Evolutionary conservation across 2,113 vertebrate species (phyloP).

Genomic region (Atlantisia rogersi): DNA sequence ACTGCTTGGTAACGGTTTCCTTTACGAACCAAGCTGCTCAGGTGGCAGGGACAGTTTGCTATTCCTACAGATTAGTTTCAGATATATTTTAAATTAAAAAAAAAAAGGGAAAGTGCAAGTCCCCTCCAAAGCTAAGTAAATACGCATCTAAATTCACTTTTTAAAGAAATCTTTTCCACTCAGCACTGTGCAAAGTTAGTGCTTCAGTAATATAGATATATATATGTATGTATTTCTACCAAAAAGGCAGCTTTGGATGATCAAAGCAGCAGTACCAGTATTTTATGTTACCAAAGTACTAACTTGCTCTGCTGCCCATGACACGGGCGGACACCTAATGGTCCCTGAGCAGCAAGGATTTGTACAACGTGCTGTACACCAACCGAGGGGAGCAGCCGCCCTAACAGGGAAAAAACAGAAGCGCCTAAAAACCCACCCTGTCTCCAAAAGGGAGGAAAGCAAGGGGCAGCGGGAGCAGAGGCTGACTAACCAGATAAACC

Average conservation of each 20-base stretch:
- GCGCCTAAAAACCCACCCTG: too few relatives aligned
- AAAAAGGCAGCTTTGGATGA: neutral
- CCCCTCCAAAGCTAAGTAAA: neutral
- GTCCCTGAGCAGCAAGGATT: neutral
- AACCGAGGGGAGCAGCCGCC: neutral
- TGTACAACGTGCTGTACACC: neutral
- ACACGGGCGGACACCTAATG: neutral
- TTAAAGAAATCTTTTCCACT: neutral
- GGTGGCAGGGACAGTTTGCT: neutral
- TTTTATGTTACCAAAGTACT: too few relatives aligned
- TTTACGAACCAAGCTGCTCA: accelerated
- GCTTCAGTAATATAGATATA: neutral
- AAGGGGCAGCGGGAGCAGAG: neutral
- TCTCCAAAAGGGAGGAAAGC: neutral
- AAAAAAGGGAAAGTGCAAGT: neutral
- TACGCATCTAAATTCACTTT: neutral
- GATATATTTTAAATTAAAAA: neutral
- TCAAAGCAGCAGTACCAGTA: too few relatives aligned
- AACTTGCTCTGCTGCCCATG: neutral
- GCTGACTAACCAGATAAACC: neutral
- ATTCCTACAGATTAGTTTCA: neutral
- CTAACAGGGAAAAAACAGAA: neutral
- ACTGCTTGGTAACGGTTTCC: neutral
- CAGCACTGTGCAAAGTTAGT: neutral
- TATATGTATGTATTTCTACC: neutral